Evolutionary conservation across 1,140 invertebrate species (phyloP).

Genomic region (Pararge aegeria): DNA sequence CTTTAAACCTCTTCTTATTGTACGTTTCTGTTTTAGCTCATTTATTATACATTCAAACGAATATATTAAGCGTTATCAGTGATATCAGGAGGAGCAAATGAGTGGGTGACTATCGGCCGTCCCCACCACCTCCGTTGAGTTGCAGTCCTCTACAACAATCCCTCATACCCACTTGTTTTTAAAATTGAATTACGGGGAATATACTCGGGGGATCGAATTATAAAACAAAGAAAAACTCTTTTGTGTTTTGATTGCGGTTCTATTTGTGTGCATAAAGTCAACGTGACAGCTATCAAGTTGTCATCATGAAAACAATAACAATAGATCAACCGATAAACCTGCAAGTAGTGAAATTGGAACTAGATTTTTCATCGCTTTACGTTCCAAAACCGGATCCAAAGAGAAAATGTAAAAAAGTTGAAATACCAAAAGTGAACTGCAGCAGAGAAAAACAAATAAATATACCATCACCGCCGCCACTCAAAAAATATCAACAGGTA

Average conservation of each 20-base stretch:
- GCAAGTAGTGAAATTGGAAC: slow-evolving; percentile 62
- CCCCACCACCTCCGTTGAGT: slow-evolving; percentile 32
- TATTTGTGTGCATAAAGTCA: too few species aligned
- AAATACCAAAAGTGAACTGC: slow-evolving; percentile 40
- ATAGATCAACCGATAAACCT: slow-evolving; percentile 64
- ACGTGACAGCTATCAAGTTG: slow-evolving; percentile 18
- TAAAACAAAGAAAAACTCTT: slow-evolving; percentile 2
- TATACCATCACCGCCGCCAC: slow-evolving; percentile 50
- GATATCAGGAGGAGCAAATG: slow-evolving; percentile 56
- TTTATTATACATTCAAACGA: slow-evolving; percentile 62
- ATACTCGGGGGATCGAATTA: too few species aligned
- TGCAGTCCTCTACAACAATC: slow-evolving; percentile 5
- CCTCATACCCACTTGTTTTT: slow-evolving; percentile 1
- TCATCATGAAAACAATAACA: slow-evolving; percentile 65
- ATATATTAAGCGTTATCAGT: slow-evolving; percentile 70
- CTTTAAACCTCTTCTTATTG: slow-evolving; percentile 16
- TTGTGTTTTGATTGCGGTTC: too few species aligned
- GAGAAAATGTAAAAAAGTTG: slow-evolving; percentile 45
- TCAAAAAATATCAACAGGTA: slow-evolving; percentile 49
- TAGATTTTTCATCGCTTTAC: slow-evolving; percentile 52
- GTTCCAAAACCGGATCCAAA: slow-evolving; percentile 27
- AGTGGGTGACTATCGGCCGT: slow-evolving; percentile 60
- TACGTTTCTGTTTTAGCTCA: slow-evolving; percentile 43
- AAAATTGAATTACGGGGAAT: background rate
- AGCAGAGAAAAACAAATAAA: slow-evolving; percentile 35